These are phyloP conservation scores for Glyphotaelius pellucidus DNA, from an alignment of 2,888 invertebrate species.

Conservation along the genomic window DNA sequence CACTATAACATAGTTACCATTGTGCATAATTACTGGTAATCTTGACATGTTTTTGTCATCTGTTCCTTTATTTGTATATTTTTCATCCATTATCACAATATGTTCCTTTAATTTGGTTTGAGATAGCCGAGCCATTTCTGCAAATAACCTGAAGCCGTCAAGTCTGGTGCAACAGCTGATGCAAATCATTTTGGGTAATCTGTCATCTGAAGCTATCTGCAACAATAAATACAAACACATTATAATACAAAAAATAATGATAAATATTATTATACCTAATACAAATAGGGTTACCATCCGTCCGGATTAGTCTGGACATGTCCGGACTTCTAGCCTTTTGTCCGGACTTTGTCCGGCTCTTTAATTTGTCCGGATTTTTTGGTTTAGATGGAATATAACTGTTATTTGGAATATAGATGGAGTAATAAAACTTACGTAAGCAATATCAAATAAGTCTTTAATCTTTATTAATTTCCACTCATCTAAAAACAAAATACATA, in stretches of 20 bases:
- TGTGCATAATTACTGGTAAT: slow-evolving; percentile 46
- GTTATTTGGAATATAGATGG: no score
- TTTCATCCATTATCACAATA: slow-evolving; percentile 67
- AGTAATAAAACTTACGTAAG: no score
- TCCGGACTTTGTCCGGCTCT: no score
- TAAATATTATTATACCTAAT: no score
- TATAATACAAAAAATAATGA: background rate
- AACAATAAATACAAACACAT: slow-evolving; percentile 53
- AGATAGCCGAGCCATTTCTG: slow-evolving; percentile 80
- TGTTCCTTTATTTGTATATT: slow-evolving; percentile 62
- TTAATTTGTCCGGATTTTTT: no score
- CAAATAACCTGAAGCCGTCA: slow-evolving; percentile 82
- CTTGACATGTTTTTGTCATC: slow-evolving; percentile 68
- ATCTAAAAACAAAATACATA: no score
- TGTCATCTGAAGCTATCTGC: slow-evolving; percentile 82
- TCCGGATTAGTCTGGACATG: no score
- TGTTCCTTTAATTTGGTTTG: slow-evolving; percentile 78
- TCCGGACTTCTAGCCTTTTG: no score
- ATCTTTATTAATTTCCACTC: no score
- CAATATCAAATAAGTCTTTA: no score
- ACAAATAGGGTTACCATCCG: no score
- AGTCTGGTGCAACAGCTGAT: slow-evolving; percentile 80
- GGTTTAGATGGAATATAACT: no score
- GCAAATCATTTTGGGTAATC: slow-evolving; percentile 83
- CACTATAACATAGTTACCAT: slow-evolving; percentile 26